A percentile compares a stretch with the other conserved stretches of the same genome.
phyloP scores from a whole-genome alignment of 2,797 vertebrate genomes.

The Buceros bicornis region DNA sequence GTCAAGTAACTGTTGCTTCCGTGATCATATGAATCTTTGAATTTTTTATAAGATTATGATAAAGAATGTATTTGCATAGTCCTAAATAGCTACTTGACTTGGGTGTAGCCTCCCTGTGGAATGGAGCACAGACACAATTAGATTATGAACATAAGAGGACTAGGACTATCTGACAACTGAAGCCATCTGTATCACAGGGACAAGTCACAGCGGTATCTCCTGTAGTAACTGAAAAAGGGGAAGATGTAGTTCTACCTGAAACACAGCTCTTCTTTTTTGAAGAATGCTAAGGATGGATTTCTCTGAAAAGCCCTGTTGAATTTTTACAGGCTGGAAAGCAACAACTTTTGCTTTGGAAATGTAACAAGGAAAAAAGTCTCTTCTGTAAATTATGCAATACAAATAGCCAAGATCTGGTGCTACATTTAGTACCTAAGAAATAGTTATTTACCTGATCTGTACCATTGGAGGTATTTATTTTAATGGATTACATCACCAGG shows the following conservation, averaged over 20 bases:
- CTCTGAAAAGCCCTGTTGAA: background rate
- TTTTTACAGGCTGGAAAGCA: background rate
- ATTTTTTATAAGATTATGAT: background rate
- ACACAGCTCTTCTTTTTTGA: background rate
- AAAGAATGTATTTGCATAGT: background rate
- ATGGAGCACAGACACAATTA: background rate
- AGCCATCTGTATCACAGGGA: background rate
- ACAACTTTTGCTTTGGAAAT: background rate
- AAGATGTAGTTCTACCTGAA: background rate
- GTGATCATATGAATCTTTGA: background rate
- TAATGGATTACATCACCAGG: background rate
- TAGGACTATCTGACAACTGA: background rate
- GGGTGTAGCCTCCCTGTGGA: background rate
- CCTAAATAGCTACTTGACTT: background rate
- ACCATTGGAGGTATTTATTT: background rate
- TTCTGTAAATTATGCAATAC: background rate
- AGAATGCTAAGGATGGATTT: background rate
- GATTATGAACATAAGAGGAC: background rate
- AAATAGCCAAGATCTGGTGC: background rate
- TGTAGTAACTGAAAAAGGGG: background rate
- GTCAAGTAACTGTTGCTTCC: conserved; percentile 11
- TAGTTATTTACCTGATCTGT: background rate
- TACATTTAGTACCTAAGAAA: background rate
- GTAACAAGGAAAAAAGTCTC: background rate
- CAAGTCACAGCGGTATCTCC: background rate